A percentile compares a stretch with the other conserved stretches of the same genome.
Evolutionary conservation across 2,888 invertebrate species (phyloP).

Genomic region (Anthophora plumipes): DNA sequence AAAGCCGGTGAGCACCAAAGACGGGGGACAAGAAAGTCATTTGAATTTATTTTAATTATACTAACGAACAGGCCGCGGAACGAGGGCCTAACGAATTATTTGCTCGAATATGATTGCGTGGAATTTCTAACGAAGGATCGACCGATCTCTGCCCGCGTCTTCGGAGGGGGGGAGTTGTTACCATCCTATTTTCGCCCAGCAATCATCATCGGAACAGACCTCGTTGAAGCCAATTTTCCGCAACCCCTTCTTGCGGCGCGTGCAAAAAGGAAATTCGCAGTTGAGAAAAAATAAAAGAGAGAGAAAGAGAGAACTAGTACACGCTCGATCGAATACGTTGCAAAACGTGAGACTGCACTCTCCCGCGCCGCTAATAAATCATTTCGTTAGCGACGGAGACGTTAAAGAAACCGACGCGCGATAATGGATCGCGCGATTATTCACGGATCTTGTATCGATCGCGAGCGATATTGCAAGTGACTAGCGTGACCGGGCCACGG

Average conservation of each 20-base stretch:
- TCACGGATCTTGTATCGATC: constrained; percentile 67
- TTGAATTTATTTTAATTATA: constrained; percentile 85
- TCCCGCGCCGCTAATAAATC: constrained; percentile 43
- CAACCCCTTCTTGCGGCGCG: neutral
- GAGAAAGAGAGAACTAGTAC: no score
- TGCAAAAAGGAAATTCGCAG: neutral
- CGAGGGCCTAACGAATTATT: constrained; percentile 84
- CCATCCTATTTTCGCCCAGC: neutral
- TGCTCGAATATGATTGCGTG: constrained; percentile 83
- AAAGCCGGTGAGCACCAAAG: constrained; percentile 63
- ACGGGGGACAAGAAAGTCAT: constrained; percentile 82
- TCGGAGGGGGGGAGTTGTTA: constrained; percentile 25
- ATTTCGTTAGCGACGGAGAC: constrained; percentile 55
- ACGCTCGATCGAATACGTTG: neutral
- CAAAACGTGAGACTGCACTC: constrained; percentile 24
- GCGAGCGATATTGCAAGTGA: constrained; percentile 63
- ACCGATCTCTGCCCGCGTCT: constrained; percentile 62
- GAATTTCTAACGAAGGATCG: constrained; percentile 81
- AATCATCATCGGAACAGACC: neutral
- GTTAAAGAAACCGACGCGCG: constrained; percentile 56
- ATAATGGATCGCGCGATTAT: constrained; percentile 68
- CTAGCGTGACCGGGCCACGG: constrained; percentile 67
- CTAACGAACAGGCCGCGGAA: constrained; percentile 82
- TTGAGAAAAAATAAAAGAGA: neutral
- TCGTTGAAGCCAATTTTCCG: neutral